A percentile compares a stretch with the other conserved stretches of the same genome.
These are phyloP conservation scores for Pyxicephalus adspersus DNA, from an alignment of 2,113 vertebrate species.

Conservation along the genomic window DNA sequence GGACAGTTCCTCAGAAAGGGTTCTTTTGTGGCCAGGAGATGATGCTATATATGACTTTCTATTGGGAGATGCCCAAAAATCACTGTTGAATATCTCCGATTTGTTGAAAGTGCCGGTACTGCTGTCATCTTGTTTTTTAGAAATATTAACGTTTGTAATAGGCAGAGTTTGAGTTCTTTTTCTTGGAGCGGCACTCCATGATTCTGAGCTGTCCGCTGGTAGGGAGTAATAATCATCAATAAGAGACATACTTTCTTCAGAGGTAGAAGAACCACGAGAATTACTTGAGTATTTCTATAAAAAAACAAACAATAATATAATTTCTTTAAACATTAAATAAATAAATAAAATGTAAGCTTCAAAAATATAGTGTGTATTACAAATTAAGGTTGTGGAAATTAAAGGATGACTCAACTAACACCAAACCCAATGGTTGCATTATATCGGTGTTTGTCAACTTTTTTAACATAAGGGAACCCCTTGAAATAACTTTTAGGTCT, in stretches of 20 bases:
- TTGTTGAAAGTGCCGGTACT: slow-evolving; percentile 58
- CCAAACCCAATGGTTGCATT: too few relatives aligned
- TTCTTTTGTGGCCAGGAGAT: slow-evolving; percentile 76
- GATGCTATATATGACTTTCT: fast-evolving
- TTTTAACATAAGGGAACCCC: too few relatives aligned
- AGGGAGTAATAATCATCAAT: not conserved
- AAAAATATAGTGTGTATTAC: too few relatives aligned
- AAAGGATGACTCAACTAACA: too few relatives aligned
- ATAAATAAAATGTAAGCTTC: too few relatives aligned
- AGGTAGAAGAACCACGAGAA: slow-evolving; percentile 51
- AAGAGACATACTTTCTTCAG: fast-evolving
- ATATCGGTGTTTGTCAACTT: too few relatives aligned
- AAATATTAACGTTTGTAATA: slow-evolving; percentile 71
- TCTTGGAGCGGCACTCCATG: slow-evolving; percentile 72
- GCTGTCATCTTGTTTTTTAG: slow-evolving; percentile 58
- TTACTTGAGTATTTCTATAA: slow-evolving; percentile 62
- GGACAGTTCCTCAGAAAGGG: slow-evolving; percentile 85
- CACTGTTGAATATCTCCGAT: slow-evolving; percentile 59
- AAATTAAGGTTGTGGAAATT: too few relatives aligned
- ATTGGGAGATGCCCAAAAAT: slow-evolving; percentile 65
- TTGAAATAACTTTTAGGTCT: too few relatives aligned
- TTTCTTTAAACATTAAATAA: too few relatives aligned
- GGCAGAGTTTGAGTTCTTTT: slow-evolving; percentile 94
- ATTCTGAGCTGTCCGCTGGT: slow-evolving; percentile 47
- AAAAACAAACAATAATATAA: slow-evolving; percentile 9